Evolutionary conservation across 2,888 invertebrate species (phyloP).

Genomic region (Hofmannophila pseudospretella): DNA sequence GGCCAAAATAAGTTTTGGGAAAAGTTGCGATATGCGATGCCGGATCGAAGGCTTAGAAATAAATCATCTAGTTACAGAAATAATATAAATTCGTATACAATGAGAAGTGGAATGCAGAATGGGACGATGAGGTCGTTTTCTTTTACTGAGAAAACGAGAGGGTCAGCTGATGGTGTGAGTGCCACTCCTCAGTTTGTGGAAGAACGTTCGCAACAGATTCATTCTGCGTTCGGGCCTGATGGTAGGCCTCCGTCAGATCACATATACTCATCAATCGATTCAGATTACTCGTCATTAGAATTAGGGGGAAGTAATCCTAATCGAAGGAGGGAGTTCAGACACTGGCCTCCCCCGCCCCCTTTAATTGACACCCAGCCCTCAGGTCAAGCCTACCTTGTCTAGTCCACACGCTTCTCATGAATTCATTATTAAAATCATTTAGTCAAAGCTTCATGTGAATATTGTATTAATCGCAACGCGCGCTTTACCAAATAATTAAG

Average conservation of each 20-base stretch:
- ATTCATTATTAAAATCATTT: constrained; percentile 41
- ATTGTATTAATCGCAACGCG: constrained; percentile 62
- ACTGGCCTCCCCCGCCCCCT: constrained; percentile 69
- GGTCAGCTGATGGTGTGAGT: constrained; percentile 68
- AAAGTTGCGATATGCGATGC: constrained; percentile 91
- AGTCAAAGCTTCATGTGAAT: constrained; percentile 71
- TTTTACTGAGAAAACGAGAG: constrained; percentile 72
- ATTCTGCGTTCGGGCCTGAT: constrained; percentile 67
- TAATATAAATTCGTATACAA: constrained; percentile 90
- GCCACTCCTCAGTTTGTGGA: constrained; percentile 80
- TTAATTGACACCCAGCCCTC: constrained; percentile 62
- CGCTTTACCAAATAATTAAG: constrained; percentile 76
- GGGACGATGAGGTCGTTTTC: constrained; percentile 80
- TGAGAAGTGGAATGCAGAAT: constrained; percentile 80
- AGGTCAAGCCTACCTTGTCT: constrained; percentile 73
- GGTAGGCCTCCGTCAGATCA: constrained; percentile 90
- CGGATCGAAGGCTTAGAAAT: constrained; percentile 78
- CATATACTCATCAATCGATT: constrained; percentile 94
- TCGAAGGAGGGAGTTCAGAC: constrained; percentile 62
- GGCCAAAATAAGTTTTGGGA: constrained; percentile 97
- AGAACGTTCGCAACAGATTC: constrained; percentile 50
- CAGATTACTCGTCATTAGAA: constrained; percentile 90
- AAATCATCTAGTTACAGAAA: constrained; percentile 82
- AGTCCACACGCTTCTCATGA: constrained; percentile 55
- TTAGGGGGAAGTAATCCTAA: constrained; percentile 74